Evolutionary conservation across 2,888 invertebrate species (phyloP), one percentile per base, ranked within the genome.

Genomic region (Lathronympha strigana): DNA sequence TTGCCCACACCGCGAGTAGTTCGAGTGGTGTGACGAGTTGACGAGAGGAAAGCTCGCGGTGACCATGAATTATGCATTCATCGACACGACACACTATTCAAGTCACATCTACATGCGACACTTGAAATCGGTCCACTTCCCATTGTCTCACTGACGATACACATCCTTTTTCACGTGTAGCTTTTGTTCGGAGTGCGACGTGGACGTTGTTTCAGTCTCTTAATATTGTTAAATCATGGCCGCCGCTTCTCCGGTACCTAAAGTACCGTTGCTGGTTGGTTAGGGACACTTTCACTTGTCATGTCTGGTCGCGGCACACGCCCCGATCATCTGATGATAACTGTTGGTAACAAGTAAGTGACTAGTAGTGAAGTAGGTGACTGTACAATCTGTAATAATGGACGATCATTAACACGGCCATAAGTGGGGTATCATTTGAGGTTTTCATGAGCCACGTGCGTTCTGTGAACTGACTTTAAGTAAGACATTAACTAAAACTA

Each of bases 231-330:
- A 57, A 64, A 43, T 43, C 45, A 55, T 67, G 69, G 69, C 38
- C 36, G 43, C 54, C 25, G 60, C 54, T 31, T 55, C 25, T 54
- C 25, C 47, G 60, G 55, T 53, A 75, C 74, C 72, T 77, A 73
- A 79, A 76, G 79, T 82, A 84, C 85, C 82, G 84, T 75, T 85
- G 76, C 77, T 68, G 74, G 76, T 69, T 76, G 69, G 74, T 79
- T 76, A 84, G 86, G 81, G 85, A 83, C 86, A 88, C 90, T 90
- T 90, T 90, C 89, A 85, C 89, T 87, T 74, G 61, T 61, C 71
- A 69, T 70, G 54, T 74, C 73, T 76, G 78, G 68, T 68, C 74
- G 67, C 75, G 60, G 70, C 70, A 68, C 73, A 75, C 81, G 79
- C 80, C 78, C 73, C 71, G 73, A 72, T 78, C 75, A 80, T 80